These are phyloP conservation scores for Phalacrocorax carbo DNA, from an alignment of 2,113 vertebrate species.

Conservation along the genomic window DNA sequence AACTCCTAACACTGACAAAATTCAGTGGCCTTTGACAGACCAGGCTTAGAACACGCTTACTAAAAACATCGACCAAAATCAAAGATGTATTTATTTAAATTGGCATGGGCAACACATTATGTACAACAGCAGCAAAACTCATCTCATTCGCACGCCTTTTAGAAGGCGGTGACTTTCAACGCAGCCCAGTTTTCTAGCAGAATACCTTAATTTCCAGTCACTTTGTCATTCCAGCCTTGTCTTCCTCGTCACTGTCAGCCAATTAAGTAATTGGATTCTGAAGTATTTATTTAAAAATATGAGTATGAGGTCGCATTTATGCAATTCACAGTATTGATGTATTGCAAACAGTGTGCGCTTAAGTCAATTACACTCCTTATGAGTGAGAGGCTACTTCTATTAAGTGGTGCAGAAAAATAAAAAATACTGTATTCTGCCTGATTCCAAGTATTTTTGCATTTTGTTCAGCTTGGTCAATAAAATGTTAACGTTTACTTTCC, in stretches of 20 bases:
- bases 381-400: neutral
- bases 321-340: neutral
- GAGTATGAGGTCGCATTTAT: neutral
- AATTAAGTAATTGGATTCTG: neutral
- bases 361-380: neutral
- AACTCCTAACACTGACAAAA: conserved; percentile 58
- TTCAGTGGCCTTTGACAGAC: conserved; percentile 30
- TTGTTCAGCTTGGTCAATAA: neutral
- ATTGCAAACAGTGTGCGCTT: neutral
- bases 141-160: neutral
- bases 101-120: neutral
- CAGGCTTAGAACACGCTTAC: neutral
- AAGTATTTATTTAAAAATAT: neutral
- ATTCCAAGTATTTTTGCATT: neutral
- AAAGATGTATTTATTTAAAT: neutral
- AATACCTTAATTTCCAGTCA: neutral
- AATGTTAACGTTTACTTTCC: neutral
- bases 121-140: neutral
- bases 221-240: neutral
- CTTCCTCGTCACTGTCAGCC: neutral
- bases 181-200: neutral
- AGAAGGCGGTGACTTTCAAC: neutral
- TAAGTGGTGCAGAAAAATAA: neutral
- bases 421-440: neutral
- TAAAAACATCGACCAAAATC: neutral